Conservation (phyloP, 2,113 vertebrate genomes). For the Micronisus gabar region DNA sequence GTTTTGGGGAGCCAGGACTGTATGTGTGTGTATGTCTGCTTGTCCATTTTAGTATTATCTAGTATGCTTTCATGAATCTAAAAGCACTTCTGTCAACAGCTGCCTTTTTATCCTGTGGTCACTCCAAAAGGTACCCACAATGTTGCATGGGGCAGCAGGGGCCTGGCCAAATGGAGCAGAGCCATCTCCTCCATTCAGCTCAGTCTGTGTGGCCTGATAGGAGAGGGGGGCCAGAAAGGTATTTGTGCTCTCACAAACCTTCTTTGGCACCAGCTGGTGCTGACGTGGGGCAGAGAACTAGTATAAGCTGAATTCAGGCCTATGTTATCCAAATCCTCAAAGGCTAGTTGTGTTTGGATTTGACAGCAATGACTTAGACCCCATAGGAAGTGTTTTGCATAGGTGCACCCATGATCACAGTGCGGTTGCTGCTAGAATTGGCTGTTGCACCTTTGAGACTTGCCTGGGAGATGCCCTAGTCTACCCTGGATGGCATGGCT, state of each 20-base stretch:
- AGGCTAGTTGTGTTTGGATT: neutral
- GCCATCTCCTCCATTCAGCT: neutral
- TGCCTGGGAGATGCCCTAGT: neutral
- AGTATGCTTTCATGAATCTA: neutral
- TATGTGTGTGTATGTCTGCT: neutral
- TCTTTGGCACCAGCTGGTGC: neutral
- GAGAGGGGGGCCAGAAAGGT: neutral
- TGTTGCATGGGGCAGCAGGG: neutral
- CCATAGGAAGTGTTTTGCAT: neutral
- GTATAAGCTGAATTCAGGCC: neutral
- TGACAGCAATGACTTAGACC: neutral
- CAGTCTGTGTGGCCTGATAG: neutral
- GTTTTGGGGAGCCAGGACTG: neutral
- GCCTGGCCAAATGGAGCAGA: neutral
- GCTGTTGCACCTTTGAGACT: neutral
- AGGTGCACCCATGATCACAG: too few species aligned
- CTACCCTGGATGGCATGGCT: neutral
- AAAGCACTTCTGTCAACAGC: neutral
- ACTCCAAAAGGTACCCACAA: rapidly evolving
- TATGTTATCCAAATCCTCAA: neutral
- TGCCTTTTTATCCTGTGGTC: neutral
- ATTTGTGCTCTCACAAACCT: neutral
- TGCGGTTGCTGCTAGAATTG: neutral
- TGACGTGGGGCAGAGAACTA: neutral
- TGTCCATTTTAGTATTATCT: neutral